Percentiles rank a stretch among this genome's conserved stretches.
These are phyloP conservation scores for Prenolepis imparis DNA, from an alignment of 2,888 invertebrate genomes.

Conservation along the genomic window DNA sequence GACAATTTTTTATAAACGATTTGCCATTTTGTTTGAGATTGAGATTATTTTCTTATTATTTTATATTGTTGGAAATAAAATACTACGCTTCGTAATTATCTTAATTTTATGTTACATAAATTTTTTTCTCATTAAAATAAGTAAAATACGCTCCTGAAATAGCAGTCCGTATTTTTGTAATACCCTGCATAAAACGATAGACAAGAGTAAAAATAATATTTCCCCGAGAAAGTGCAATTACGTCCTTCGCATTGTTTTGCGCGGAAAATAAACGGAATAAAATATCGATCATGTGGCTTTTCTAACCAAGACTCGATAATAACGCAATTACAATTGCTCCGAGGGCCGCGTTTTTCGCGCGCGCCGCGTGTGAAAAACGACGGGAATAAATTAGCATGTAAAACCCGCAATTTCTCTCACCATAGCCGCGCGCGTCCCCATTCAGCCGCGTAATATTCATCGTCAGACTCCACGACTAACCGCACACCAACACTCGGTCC, in stretches of 20 bases:
- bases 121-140: too few species aligned
- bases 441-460: slow-evolving; percentile 54
- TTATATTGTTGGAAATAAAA: too few species aligned
- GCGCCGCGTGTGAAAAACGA: slow-evolving; percentile 35
- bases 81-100: too few species aligned
- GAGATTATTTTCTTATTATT: too few species aligned
- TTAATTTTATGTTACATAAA: too few species aligned
- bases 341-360: slow-evolving; percentile 10
- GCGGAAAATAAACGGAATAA: not conserved
- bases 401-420: slow-evolving; percentile 39
- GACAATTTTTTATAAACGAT: too few species aligned
- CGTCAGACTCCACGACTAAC: slow-evolving; percentile 41
- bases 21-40: too few species aligned
- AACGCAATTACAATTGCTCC: slow-evolving; percentile 31
- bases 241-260: not conserved
- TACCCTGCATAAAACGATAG: not conserved
- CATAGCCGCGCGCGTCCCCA: not conserved
- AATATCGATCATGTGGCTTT: not conserved
- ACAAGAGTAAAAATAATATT: not conserved
- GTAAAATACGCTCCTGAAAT: too few species aligned
- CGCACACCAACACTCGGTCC: slow-evolving; percentile 20
- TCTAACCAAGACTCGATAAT: slow-evolving; percentile 36
- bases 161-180: too few species aligned
- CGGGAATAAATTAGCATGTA: slow-evolving; percentile 52
- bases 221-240: not conserved